Evolutionary conservation across 2,888 invertebrate species (phyloP), one percentile per base, ranked within the genome.

Genomic region (Homarus gammarus): DNA sequence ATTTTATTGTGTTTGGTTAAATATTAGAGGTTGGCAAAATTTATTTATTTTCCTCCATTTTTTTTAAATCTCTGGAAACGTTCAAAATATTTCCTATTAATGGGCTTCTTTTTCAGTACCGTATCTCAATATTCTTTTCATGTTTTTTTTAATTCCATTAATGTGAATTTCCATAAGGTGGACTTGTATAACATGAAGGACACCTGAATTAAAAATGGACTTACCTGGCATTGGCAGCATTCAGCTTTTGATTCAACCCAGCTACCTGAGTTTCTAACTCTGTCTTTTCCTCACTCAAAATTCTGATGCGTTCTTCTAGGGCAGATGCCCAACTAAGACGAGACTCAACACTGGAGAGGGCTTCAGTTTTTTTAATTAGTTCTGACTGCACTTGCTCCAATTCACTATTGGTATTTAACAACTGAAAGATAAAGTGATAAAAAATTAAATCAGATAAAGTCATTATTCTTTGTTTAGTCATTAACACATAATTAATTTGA

Each of bases 321-420:
- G 40, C 70, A n/a, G 73, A 81, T 12, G 79, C 73, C 27, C 77
- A n/a, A 15, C 51, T 75, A n/a, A 91, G 49, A n/a, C 77, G 56
- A 12, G 84, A 31, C 44, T 88, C 85, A 15, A 73, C 33, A 31
- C 31, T 51, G 18, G 73, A 22, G 22, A 91, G 40, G 3, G 83
- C 85, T 22, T 73, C 84, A 22, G 84, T 77, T 81, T 81, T 79
- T 64, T 61, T 27, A 8, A 33, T 70, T 15, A 91, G 51, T 33
- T 89, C 83, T 22, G 75, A 64, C 36, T 75, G 70, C 33, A 77
- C 38, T 38, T 85, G 61, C 27, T 92, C 92, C n/a, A 92, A 75
- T 36, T 92, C 92, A 22, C 84, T 89, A 31, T 88, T 92, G 3
- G 92, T 87, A 56, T 92, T 92, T 56, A 92, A 73, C 31, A 92